Evolutionary conservation across 2,888 invertebrate genomes (phyloP).

Genomic region (Xestia sexstrigata): DNA sequence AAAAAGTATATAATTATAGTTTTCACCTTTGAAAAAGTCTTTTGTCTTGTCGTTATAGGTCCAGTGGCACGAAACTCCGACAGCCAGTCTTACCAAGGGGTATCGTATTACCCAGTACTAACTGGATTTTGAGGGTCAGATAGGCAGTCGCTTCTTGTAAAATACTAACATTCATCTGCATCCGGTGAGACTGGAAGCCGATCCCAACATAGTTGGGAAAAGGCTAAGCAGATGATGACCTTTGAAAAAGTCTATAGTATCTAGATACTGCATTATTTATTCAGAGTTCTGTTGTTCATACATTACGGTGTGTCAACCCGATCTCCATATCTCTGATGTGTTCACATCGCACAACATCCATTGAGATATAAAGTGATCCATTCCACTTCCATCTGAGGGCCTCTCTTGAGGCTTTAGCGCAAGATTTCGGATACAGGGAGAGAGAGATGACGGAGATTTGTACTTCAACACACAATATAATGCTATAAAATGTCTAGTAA

Average conservation of each 20-base stretch:
- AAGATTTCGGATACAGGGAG: not conserved
- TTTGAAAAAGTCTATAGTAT: not conserved
- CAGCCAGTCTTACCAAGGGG: no score
- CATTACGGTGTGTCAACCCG: not conserved
- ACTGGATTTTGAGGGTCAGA: no score
- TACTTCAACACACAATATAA: not conserved
- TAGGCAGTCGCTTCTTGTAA: no score
- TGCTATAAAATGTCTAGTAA: no score
- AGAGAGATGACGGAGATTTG: not conserved
- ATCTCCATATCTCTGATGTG: constrained; percentile 20
- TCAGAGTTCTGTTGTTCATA: not conserved
- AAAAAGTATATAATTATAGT: not conserved
- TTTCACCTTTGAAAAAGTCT: not conserved
- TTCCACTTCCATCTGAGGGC: constrained; percentile 26
- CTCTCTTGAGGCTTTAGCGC: constrained; percentile 19
- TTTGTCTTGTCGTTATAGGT: no score
- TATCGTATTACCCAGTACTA: no score
- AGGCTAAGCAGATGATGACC: no score
- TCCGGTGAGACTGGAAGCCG: no score
- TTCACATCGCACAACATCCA: constrained; percentile 21
- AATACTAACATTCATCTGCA: no score
- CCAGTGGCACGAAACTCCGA: no score
- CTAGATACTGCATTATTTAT: not conserved
- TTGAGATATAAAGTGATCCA: constrained; percentile 35
- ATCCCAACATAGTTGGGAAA: no score